A percentile compares a stretch with the other conserved stretches of the same genome.
phyloP scores from a whole-genome alignment of 1,140 invertebrate genomes.

The Pachypeltis micranthus region DNA sequence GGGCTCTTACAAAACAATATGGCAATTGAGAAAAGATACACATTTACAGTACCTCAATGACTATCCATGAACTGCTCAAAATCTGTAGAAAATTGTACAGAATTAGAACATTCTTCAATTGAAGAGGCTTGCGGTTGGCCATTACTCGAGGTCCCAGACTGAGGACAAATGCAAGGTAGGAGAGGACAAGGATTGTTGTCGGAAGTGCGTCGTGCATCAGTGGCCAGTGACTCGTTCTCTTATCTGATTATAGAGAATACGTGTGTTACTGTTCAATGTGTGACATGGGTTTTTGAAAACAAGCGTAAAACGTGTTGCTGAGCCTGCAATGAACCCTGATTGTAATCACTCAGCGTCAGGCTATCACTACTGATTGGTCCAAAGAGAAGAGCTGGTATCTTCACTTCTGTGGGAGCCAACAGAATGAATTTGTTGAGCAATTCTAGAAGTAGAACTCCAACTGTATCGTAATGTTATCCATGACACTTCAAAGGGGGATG shows the following conservation, averaged over 20 bases:
- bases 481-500: too few relatives aligned
- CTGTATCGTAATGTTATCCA: too few relatives aligned
- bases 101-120: constrained; percentile 60
- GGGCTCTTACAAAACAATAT: neutral
- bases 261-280: neutral
- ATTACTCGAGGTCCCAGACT: constrained; percentile 66
- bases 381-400: neutral
- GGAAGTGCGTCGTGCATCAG: constrained; percentile 69
- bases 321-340: neutral
- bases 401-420: neutral
- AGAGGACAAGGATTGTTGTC: constrained; percentile 54
- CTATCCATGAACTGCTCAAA: constrained; percentile 57
- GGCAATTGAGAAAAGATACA: neutral
- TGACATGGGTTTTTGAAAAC: neutral
- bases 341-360: too few relatives aligned
- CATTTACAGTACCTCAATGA: constrained; percentile 45
- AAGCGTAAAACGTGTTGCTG: neutral
- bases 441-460: too few relatives aligned
- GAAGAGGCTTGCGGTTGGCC: constrained; percentile 69
- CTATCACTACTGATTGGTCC: too few relatives aligned
- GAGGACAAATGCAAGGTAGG: constrained; percentile 63
- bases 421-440: neutral
- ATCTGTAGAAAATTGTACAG: constrained; percentile 56
- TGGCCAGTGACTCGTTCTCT: constrained; percentile 71
- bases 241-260: constrained; percentile 48